Evolutionary conservation across 2,888 invertebrate genomes (phyloP).

Genomic region (Sarcophaga subvicina): DNA sequence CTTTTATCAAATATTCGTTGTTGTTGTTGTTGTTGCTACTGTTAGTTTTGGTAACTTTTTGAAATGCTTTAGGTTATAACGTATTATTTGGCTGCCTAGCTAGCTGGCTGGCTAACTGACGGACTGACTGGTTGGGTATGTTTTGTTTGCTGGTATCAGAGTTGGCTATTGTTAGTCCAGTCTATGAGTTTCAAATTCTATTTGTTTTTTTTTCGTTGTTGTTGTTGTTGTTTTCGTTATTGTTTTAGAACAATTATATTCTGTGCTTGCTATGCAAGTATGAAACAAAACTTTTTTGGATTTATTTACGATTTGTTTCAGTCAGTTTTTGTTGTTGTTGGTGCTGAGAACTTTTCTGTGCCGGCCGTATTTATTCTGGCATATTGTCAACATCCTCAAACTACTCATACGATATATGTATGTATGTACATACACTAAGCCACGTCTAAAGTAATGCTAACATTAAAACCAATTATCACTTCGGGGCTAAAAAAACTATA

Average conservation of each 20-base stretch:
- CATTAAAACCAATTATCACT: slow-evolving; percentile 60
- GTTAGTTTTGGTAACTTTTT: background rate
- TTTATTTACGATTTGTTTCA: background rate
- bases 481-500: slow-evolving; percentile 34
- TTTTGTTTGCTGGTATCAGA: slow-evolving; percentile 33
- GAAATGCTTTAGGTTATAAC: slow-evolving; percentile 27
- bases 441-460: slow-evolving; percentile 1
- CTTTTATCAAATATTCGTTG: background rate
- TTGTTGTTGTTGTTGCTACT: background rate
- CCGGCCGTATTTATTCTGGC: slow-evolving; percentile 37
- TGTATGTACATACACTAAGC: too few relatives aligned
- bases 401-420: too few relatives aligned
- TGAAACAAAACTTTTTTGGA: background rate
- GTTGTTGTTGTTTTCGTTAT: too few relatives aligned
- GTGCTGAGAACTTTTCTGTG: background rate
- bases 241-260: too few relatives aligned
- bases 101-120: background rate
- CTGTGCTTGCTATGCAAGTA: background rate
- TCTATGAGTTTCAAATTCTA: background rate
- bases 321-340: background rate
- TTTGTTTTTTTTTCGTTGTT: too few relatives aligned
- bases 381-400: slow-evolving; percentile 44
- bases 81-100: background rate
- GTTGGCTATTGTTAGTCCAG: slow-evolving; percentile 15
- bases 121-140: background rate